These are phyloP conservation scores for Liparis tanakae DNA, from an alignment of 2,797 vertebrate genomes.

Conservation along the genomic window DNA sequence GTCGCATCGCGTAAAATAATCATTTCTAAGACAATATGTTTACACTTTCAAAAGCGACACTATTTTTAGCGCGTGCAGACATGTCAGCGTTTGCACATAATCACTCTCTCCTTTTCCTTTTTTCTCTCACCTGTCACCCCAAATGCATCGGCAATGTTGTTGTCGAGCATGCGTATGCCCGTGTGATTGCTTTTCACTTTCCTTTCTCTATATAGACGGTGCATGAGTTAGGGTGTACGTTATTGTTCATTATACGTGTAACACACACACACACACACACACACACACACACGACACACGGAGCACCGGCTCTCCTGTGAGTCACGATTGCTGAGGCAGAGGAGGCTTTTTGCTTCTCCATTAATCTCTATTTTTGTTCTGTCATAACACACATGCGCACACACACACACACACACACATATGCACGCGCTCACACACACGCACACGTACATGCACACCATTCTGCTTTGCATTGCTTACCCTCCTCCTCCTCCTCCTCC, in stretches of 20 bases:
- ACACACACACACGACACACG: not conserved
- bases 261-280: too few species aligned
- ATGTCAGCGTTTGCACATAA: conserved; percentile 9
- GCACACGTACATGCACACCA: not conserved
- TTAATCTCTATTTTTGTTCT: conserved; percentile 61
- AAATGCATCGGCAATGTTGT: not conserved
- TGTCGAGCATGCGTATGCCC: not conserved
- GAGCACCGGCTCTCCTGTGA: conserved; percentile 18
- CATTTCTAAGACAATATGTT: conserved; percentile 21
- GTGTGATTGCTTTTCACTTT: conserved; percentile 65
- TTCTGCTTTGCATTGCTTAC: conserved; percentile 17
- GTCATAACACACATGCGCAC: conserved; percentile 28
- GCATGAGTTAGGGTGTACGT: conserved; percentile 15
- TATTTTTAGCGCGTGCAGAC: conserved; percentile 17
- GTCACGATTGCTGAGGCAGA: conserved; percentile 45
- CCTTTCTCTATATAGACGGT: conserved; percentile 71
- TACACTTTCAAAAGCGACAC: conserved; percentile 29
- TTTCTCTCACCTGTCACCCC: conserved; percentile 2
- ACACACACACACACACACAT: conserved; percentile 10
- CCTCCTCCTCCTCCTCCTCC: conserved; percentile 34
- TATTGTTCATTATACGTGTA: conserved; percentile 33
- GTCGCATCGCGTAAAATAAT: not conserved
- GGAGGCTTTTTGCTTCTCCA: conserved; percentile 46
- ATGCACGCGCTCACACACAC: conserved; percentile 15
- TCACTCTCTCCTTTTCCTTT: not conserved